Conservation (phyloP, 2,797 vertebrate genomes). For the Sebastes taczanowskii region DNA sequence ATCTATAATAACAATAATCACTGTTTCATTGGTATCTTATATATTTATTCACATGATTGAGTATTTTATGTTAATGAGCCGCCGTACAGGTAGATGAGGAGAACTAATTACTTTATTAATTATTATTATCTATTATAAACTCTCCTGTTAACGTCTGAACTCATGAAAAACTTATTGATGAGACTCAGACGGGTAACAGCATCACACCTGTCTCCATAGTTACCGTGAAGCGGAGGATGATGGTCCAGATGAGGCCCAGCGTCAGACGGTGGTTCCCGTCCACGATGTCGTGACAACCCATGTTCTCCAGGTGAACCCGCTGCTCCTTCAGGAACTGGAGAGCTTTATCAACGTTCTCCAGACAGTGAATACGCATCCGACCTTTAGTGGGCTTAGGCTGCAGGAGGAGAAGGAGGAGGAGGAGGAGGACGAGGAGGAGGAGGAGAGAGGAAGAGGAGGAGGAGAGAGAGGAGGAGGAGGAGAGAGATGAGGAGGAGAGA, state of each 20-base stretch:
- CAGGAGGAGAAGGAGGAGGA: background rate
- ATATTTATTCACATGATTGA: too few relatives aligned
- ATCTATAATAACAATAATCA: too few relatives aligned
- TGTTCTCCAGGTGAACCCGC: conserved; percentile 95
- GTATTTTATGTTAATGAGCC: too few relatives aligned
- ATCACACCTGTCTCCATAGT: background rate
- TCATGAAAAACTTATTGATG: too few relatives aligned
- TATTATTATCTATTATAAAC: too few relatives aligned
- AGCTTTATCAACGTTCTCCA: conserved; percentile 95
- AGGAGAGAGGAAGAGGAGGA: background rate
- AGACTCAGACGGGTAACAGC: background rate
- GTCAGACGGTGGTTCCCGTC: conserved; percentile 95
- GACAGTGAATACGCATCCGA: conserved; percentile 91
- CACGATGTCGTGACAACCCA: conserved; percentile 96
- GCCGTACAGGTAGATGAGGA: too few relatives aligned
- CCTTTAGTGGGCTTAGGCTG: conserved; percentile 83
- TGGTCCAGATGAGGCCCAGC: conserved; percentile 96
- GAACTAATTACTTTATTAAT: too few relatives aligned
- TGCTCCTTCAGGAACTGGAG: conserved; percentile 97
- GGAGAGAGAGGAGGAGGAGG: too few relatives aligned
- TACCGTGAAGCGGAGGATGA: conserved; percentile 91
- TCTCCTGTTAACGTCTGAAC: too few relatives aligned
- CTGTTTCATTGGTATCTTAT: too few relatives aligned
- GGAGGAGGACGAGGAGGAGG: background rate
- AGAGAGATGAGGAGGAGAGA: too few relatives aligned